A percentile compares a stretch with the other conserved stretches of the same genome.
Evolutionary conservation across 2,113 vertebrate genomes (phyloP).

Genomic region (Leptosomus discolor): DNA sequence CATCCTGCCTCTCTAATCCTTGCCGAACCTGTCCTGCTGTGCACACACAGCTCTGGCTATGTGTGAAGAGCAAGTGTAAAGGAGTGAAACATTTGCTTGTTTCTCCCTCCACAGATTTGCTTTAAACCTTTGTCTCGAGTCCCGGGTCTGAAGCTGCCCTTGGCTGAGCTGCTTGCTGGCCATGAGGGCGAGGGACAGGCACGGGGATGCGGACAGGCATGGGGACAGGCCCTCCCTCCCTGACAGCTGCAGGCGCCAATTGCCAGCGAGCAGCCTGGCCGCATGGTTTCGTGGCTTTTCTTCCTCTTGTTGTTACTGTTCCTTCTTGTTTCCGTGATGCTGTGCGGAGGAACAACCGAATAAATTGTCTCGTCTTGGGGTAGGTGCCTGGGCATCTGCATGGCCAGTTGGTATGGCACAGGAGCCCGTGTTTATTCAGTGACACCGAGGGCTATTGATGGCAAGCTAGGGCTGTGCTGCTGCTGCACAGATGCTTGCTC

Average conservation of each 20-base stretch:
- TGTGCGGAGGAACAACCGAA: constrained; percentile 9
- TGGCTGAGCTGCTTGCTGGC: neutral
- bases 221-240: neutral
- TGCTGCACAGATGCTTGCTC: constrained; percentile 48
- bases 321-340: constrained; percentile 51
- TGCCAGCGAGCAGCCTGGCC: constrained; percentile 28
- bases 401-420: constrained; percentile 29
- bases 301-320: constrained; percentile 25
- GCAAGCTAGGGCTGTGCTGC: constrained; percentile 12
- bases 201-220: neutral
- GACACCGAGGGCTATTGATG: constrained; percentile 50
- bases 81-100: neutral
- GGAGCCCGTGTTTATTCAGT: constrained; percentile 1
- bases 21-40: neutral
- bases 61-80: neutral
- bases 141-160: neutral
- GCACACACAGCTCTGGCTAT: neutral
- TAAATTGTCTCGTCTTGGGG: neutral
- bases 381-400: constrained; percentile 43
- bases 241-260: constrained; percentile 62
- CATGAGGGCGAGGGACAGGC: neutral
- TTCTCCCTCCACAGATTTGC: neutral
- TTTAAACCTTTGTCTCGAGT: neutral
- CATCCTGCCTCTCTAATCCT: neutral
- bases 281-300: constrained; percentile 47